A percentile compares a stretch with the other conserved stretches of the same genome.
phyloP scores from a whole-genome alignment of 2,797 vertebrate species.

The Malurus splendens region DNA sequence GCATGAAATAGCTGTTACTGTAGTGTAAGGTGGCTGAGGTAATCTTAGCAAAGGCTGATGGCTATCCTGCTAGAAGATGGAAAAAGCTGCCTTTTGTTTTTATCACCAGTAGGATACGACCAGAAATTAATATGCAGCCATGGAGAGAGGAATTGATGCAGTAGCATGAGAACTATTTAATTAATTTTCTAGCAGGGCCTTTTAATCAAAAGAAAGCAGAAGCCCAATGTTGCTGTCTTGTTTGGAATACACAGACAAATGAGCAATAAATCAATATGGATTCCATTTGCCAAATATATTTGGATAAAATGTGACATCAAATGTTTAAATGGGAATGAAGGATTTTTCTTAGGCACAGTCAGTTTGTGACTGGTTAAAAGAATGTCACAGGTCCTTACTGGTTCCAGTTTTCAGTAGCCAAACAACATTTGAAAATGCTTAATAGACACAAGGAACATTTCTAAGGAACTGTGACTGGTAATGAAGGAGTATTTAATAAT shows the following conservation, averaged over 20 bases:
- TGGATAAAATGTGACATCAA: neutral
- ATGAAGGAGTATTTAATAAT: neutral
- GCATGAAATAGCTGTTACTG: neutral
- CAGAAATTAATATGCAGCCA: neutral
- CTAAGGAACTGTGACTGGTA: neutral
- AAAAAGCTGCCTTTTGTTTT: neutral
- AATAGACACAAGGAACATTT: neutral
- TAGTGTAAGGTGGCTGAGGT: neutral
- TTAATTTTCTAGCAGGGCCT: neutral
- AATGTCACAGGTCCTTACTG: fast-evolving
- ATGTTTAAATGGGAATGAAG: neutral
- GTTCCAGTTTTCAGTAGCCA: neutral
- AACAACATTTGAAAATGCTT: neutral
- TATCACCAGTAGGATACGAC: neutral
- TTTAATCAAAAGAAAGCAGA: neutral
- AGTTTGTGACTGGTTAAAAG: neutral
- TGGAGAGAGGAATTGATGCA: neutral
- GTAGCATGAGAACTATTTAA: neutral
- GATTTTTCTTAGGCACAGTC: neutral
- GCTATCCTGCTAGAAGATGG: neutral
- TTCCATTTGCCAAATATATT: neutral
- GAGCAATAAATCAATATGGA: neutral
- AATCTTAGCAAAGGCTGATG: neutral
- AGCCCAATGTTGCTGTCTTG: neutral
- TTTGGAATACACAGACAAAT: neutral